Evolutionary conservation across 2,113 vertebrate genomes (phyloP), one percentile per base, ranked within the genome.

Genomic region (Lanius ludovicianus): DNA sequence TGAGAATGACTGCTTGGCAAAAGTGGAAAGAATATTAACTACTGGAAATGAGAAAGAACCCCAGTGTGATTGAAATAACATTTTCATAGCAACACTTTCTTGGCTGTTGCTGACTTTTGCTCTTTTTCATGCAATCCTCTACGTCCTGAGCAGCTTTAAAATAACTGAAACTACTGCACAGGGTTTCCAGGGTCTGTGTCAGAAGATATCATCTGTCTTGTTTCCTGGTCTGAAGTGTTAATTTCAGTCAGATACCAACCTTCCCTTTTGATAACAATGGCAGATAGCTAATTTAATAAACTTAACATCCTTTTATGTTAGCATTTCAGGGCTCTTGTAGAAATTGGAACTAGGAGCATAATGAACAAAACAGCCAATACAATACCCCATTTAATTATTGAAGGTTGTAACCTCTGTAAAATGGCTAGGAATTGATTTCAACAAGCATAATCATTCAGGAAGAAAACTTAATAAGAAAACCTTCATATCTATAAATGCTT

Each of bases 381-480:
- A 9, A 28, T 93, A 85, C 75, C 88, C 6, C 3, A 87, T 97
- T 95, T 95, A 95, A 90, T 97, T 97, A 96, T 71, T 93, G 88
- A 95, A 96, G 94, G 70, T 92, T 96, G 63, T 78, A 96, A 88
- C 90, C 95, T 89, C 76, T 89, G 55, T 91, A 74, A 84, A 96
- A 88, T 95, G 93, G 83, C 65, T 92, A 71, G 59, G 87, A 81
- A 96, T 93, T 97, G 84, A 96, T 95, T 93, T 76, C 59, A 94
- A 76, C 88, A 84, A 77, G 80, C 57, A 44, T 91, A 95, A 87
- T 96, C 83, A 86, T 84, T 97, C 94, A 93, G 79, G 73, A 96
- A 96, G 95, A 94, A 82, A 96, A 96, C 73, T 93, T 95, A 95
- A 96, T 96, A 90, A 97, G 95, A 93, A 96, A 96, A 93, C 23